Base-by-base conservation (phyloP, 2,113 vertebrate genomes). In the Entelurus aequoreus region DNA sequence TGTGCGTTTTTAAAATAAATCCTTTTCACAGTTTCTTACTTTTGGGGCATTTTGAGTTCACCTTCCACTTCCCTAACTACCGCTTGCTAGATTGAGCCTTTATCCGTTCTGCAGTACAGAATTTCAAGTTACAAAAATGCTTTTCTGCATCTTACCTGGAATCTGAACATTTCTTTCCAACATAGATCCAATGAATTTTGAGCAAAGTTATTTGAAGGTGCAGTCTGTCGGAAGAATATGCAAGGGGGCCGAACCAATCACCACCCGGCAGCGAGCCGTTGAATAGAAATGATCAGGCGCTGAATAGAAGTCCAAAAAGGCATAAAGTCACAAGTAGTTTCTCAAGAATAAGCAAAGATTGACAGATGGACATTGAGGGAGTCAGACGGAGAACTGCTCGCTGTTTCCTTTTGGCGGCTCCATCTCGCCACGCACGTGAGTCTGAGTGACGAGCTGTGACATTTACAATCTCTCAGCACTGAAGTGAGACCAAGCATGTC, bases 361-460 rank as follows among this genome's bases (percentile, higher is more conserved):
- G 76, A 68, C 90, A 85, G 57, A 63, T 60, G 51, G 85, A 85
- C 68, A 90, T 53, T 70, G 75, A 82, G 69, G 71, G 93, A 92
- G 62, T 60, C 68, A 75, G 89, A 83, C 65, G 92, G 87, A 71
- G 90, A 9, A 35, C 70, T 44, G 13, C 92, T 60, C 19, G 51
- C 68, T 0, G 66, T 47, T 94, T 90, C 65, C 84, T 71, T 67
- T 91, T 53, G 92, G 91, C 0, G 90, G 90, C 60, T 92, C 90
- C 2, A 35, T 82, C 21, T 78, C 81, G n/a, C 81, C 90, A 77
- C 90, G 91, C 0, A 90, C 73, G 82, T 93, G 92, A 69, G 93
- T 59, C 91, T 95, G 78, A 86, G 65, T 86, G 74, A 84, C 82
- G 84, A 75, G 76, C 66, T 66, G 16, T 83, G 82, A 85, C 81